Evolutionary conservation across 1,140 invertebrate genomes (phyloP).

Genomic region (Tenebrio molitor): DNA sequence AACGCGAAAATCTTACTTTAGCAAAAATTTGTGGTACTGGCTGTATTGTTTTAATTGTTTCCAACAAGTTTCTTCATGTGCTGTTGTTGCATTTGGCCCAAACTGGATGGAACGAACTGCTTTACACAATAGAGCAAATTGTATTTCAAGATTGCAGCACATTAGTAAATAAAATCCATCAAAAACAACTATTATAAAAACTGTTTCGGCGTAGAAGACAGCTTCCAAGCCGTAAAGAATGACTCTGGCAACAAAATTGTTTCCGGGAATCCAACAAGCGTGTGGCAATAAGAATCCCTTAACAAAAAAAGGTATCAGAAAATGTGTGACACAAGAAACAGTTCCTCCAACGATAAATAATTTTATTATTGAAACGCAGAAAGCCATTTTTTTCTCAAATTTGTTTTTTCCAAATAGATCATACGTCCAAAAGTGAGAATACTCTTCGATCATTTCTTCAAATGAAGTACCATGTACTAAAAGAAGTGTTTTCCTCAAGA

Average conservation of each 20-base stretch:
- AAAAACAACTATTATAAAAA: neutral
- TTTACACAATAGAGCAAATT: neutral
- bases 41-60: neutral
- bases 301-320: neutral
- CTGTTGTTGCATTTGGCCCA: too few species aligned
- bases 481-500: neutral
- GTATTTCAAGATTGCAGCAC: neutral
- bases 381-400: neutral
- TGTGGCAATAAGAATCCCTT: neutral
- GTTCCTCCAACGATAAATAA: neutral
- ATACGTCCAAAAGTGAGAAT: neutral
- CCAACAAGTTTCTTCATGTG: neutral
- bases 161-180: slow-evolving; percentile 7
- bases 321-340: neutral
- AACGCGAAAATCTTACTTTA: neutral
- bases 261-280: neutral
- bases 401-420: neutral
- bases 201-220: neutral
- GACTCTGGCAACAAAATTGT: neutral
- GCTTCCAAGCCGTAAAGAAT: slow-evolving; percentile 11
- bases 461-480: neutral
- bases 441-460: neutral
- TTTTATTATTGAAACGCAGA: neutral
- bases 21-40: neutral
- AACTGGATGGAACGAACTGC: neutral